phyloP scores from a whole-genome alignment of 2,888 invertebrate species.

The Pseudanteris insignis region DNA sequence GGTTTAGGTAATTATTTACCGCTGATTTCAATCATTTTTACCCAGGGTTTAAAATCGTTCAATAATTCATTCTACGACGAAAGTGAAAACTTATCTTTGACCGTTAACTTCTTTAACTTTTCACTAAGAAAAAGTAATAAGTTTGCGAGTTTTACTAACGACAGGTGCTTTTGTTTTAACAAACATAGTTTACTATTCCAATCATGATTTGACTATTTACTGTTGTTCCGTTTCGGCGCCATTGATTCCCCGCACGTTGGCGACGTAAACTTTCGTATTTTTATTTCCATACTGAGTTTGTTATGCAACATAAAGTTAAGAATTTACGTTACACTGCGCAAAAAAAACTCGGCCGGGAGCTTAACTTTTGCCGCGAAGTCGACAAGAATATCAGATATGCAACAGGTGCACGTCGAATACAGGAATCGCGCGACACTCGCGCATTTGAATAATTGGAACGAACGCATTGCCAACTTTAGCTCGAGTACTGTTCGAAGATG shows the following conservation, averaged over 20 bases:
- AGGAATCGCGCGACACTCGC: conserved; percentile 40
- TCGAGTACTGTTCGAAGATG: conserved; percentile 22
- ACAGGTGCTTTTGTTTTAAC: conserved; percentile 28
- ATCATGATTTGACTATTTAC: conserved; percentile 34
- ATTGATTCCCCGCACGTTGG: conserved; percentile 35
- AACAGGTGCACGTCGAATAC: conserved; percentile 51
- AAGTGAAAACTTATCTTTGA: conserved; percentile 1
- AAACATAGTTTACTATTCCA: conserved; percentile 27
- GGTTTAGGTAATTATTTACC: too few relatives aligned
- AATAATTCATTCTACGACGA: not conserved
- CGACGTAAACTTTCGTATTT: conserved; percentile 30
- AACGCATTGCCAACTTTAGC: conserved; percentile 23
- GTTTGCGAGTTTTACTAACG: conserved; percentile 11
- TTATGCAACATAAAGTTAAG: conserved; percentile 40
- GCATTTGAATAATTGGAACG: conserved; percentile 61
- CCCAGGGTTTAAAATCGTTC: not conserved
- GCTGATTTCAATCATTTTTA: not conserved
- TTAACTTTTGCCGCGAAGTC: conserved; percentile 28
- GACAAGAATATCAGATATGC: conserved; percentile 50
- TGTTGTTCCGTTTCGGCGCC: conserved; percentile 8
- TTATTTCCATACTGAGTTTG: conserved; percentile 36
- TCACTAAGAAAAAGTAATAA: conserved; percentile 8
- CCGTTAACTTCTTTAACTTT: conserved; percentile 2
- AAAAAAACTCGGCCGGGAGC: conserved; percentile 31
- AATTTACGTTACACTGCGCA: conserved; percentile 32